phyloP scores from a whole-genome alignment of 2,888 invertebrate species.

The Philereme transversata region DNA sequence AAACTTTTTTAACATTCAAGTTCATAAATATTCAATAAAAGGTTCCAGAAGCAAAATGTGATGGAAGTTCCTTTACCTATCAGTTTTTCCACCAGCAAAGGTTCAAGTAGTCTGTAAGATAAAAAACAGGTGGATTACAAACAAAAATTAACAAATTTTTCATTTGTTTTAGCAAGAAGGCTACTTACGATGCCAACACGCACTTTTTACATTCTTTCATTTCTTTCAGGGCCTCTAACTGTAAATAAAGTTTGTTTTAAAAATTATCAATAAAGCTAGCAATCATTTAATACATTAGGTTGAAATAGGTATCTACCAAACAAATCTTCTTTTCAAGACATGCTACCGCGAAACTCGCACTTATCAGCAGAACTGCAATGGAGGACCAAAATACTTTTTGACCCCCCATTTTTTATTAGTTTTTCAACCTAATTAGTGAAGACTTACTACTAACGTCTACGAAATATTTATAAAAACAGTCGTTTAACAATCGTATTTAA shows the following conservation, averaged over 20 bases:
- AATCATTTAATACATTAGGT: background rate
- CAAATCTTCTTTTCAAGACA: slow-evolving; percentile 70
- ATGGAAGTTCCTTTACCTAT: slow-evolving; percentile 47
- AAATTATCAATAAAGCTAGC: background rate
- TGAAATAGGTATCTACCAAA: slow-evolving; percentile 55
- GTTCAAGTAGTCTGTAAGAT: slow-evolving; percentile 69
- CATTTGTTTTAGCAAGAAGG: background rate
- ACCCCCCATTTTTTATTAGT: slow-evolving; percentile 59
- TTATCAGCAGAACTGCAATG: slow-evolving; percentile 58
- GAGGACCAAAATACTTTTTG: slow-evolving; percentile 68
- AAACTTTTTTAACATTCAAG: background rate
- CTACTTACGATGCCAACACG: slow-evolving; percentile 67
- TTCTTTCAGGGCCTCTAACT: slow-evolving; percentile 73
- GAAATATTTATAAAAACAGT: slow-evolving; percentile 1
- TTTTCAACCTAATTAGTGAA: slow-evolving; percentile 17
- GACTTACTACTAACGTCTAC: slow-evolving; percentile 24
- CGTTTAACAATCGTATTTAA: slow-evolving; percentile 43
- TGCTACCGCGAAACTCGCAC: slow-evolving; percentile 53
- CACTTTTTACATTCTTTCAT: slow-evolving; percentile 74
- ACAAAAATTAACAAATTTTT: background rate
- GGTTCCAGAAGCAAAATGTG: background rate
- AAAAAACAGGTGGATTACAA: slow-evolving; percentile 7
- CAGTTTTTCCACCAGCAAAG: slow-evolving; percentile 57
- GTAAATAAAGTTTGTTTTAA: slow-evolving; percentile 35
- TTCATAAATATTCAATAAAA: slow-evolving; percentile 10